Percentiles rank a stretch among this genome's conserved stretches.
Conservation (phyloP, 1,140 invertebrate species). For the Drosophila virilis region DNA sequence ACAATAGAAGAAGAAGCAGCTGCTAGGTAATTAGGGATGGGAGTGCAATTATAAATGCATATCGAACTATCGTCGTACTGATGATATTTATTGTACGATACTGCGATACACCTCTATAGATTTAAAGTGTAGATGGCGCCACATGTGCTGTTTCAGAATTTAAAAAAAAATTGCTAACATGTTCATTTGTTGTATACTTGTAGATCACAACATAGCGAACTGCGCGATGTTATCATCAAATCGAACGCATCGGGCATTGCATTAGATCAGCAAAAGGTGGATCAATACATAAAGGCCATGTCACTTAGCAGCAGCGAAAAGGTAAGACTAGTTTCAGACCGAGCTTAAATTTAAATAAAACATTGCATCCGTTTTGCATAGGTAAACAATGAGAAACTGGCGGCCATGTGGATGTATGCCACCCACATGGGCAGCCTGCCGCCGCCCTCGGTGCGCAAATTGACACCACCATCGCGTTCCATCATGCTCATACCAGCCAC, state of each 20-base stretch:
- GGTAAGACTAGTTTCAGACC: conserved; percentile 25
- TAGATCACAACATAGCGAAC: conserved; percentile 64
- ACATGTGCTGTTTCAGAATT: background rate
- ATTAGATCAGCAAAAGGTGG: conserved; percentile 73
- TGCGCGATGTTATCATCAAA: conserved; percentile 75
- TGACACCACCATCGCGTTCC: conserved; percentile 59
- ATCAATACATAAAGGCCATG: conserved; percentile 80
- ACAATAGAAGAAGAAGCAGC: conserved; percentile 36
- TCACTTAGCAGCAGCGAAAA: conserved; percentile 73
- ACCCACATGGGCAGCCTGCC: conserved; percentile 69
- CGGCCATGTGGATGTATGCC: conserved; percentile 81
- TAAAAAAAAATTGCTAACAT: background rate
- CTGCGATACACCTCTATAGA: background rate
- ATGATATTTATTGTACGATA: conserved; percentile 1
- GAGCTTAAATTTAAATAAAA: background rate
- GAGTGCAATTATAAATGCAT: background rate
- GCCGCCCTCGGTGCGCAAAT: conserved; percentile 55
- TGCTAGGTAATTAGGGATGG: conserved; percentile 20
- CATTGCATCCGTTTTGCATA: conserved; percentile 10
- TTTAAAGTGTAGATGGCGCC: conserved; percentile 19
- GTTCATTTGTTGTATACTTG: conserved; percentile 14
- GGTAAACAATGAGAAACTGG: conserved; percentile 73
- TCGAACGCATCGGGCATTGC: conserved; percentile 62
- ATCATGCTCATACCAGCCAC: conserved; percentile 77
- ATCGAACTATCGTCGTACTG: background rate